phyloP scores from a whole-genome alignment of 2,888 invertebrate genomes.

The Pyrochroa serraticornis region DNA sequence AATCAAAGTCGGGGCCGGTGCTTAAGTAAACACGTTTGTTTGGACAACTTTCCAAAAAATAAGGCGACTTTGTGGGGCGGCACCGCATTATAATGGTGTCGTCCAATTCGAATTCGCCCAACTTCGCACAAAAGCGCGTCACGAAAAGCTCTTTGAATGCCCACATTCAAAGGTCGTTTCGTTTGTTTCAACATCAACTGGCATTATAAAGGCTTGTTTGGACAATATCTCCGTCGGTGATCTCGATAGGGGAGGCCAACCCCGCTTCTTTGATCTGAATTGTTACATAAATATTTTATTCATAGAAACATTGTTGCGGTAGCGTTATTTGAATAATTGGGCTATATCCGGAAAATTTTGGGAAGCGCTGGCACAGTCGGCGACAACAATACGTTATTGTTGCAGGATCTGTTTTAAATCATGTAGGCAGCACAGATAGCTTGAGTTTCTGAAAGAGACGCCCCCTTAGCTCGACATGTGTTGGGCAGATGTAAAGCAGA shows the following conservation, averaged over 20 bases:
- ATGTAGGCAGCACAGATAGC: constrained; percentile 16
- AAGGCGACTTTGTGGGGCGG: not conserved
- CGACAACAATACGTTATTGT: constrained; percentile 28
- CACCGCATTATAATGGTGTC: constrained; percentile 7
- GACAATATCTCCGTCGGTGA: constrained; percentile 29
- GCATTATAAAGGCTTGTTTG: constrained; percentile 29
- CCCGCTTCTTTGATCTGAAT: constrained; percentile 27
- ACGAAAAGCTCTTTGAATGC: constrained; percentile 23
- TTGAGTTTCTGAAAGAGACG: constrained; percentile 16
- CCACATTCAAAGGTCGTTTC: constrained; percentile 30
- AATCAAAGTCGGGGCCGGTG: constrained; percentile 18
- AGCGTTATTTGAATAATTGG: not conserved
- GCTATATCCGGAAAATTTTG: constrained; percentile 13
- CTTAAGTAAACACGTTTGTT: constrained; percentile 23
- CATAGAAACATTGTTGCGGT: constrained; percentile 17
- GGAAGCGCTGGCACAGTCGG: constrained; percentile 9
- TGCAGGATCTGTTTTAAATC: constrained; percentile 29
- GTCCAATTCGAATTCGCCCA: constrained; percentile 11
- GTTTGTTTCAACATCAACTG: constrained; percentile 29
- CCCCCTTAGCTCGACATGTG: constrained; percentile 28
- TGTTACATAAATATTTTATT: constrained; percentile 31
- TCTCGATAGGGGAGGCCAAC: constrained; percentile 25
- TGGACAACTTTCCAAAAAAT: constrained; percentile 21
- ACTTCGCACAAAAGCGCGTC: constrained; percentile 4
- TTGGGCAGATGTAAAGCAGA: constrained; percentile 26